Percentiles rank a stretch among this genome's conserved stretches.
Evolutionary conservation across 2,113 vertebrate species (phyloP).

Genomic region (Myiozetetes cayanensis): DNA sequence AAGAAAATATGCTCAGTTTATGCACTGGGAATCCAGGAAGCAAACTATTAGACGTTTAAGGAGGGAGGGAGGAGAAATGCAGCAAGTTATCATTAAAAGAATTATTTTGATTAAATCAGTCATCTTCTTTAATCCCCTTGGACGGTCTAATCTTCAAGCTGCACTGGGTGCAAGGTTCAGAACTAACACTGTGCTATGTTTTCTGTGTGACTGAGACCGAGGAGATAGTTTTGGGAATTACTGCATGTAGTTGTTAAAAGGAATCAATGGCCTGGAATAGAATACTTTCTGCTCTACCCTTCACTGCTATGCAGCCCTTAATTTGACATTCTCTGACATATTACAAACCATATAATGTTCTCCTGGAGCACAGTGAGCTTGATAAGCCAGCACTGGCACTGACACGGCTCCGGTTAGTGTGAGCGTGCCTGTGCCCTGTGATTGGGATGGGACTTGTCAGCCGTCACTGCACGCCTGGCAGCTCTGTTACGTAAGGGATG

Average conservation of each 20-base stretch:
- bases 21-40: conserved; percentile 54
- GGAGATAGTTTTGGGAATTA: conserved; percentile 46
- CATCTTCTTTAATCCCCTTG: conserved; percentile 41
- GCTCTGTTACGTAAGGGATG: conserved; percentile 30
- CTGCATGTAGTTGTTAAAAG: conserved; percentile 55
- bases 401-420: background rate
- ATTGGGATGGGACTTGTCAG: conserved; percentile 38
- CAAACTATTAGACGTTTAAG: conserved; percentile 43
- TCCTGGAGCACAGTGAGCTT: conserved; percentile 27
- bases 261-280: conserved; percentile 69
- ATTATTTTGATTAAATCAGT: conserved; percentile 62
- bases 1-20: conserved; percentile 53
- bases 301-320: conserved; percentile 51
- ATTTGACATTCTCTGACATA: conserved; percentile 60
- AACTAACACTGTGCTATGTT: background rate
- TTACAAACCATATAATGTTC: conserved; percentile 55
- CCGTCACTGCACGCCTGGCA: background rate
- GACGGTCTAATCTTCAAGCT: background rate
- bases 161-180: conserved; percentile 19
- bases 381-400: conserved; percentile 14
- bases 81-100: conserved; percentile 59
- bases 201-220: conserved; percentile 40
- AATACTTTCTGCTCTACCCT: conserved; percentile 59
- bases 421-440: background rate
- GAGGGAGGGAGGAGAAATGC: background rate